Conservation (phyloP, 2,888 invertebrate genomes). For the Drosophila anceps region DNA sequence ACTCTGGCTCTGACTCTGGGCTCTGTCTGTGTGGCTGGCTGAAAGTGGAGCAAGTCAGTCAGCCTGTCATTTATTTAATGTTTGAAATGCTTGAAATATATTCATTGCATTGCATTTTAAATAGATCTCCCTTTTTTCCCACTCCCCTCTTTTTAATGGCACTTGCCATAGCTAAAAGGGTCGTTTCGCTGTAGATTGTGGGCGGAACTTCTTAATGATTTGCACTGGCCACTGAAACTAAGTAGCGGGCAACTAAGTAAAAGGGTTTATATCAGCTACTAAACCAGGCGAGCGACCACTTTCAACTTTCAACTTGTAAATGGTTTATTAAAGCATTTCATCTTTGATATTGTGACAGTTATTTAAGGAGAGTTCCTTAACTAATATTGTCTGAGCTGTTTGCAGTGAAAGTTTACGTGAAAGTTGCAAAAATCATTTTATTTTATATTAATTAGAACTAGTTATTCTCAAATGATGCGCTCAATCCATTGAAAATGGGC, state of each 20-base stretch:
- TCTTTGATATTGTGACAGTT: constrained; percentile 32
- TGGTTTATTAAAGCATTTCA: constrained; percentile 25
- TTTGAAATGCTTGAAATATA: constrained; percentile 60
- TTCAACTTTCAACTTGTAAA: constrained; percentile 25
- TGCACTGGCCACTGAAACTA: constrained; percentile 18
- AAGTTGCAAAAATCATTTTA: neutral
- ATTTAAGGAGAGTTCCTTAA: constrained; percentile 4
- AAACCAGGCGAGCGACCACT: constrained; percentile 7
- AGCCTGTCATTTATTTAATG: constrained; percentile 76
- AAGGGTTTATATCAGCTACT: constrained; percentile 44
- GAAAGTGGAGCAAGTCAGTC: constrained; percentile 62
- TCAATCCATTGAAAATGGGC: too few relatives aligned
- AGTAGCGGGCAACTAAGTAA: constrained; percentile 41
- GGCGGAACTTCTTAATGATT: constrained; percentile 8
- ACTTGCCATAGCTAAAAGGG: constrained; percentile 45
- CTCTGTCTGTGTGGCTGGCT: constrained; percentile 9
- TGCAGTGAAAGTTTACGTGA: neutral
- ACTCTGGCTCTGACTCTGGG: constrained; percentile 8
- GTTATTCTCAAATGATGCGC: too few relatives aligned
- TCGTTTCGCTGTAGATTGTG: constrained; percentile 21
- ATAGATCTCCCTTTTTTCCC: constrained; percentile 41
- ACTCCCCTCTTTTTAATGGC: constrained; percentile 29
- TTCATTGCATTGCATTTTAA: constrained; percentile 71
- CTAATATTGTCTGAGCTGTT: neutral
- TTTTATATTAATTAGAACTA: too few relatives aligned